Evolutionary conservation across 1,140 invertebrate genomes (phyloP), one percentile per base, ranked within the genome.

Genomic region (Pseudomyrmex dendroicus): DNA sequence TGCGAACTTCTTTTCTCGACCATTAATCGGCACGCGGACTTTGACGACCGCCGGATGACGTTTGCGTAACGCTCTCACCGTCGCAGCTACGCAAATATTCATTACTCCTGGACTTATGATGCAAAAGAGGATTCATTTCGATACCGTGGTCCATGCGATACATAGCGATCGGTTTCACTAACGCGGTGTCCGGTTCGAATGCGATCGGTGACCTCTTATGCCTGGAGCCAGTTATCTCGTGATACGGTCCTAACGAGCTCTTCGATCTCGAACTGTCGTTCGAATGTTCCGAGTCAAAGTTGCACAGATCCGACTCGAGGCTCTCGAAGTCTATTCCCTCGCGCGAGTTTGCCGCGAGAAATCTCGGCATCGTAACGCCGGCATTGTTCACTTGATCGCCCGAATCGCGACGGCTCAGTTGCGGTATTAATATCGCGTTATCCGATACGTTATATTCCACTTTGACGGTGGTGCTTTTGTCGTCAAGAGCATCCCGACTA

Each of bases 281-380:
- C 13, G 92, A 92, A 66, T 92, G 90, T 52, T 93, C 92, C 7
- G 91, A 89, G 67, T 93, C 92, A 3, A 93, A 87, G 76, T 92
- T 91, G 63, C 91, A 91, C 3, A 94, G 80, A 44, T 94, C 93
- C 3, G 90, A 88, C 46, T 94, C 92, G 20, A 94, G 83, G 52
- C 91, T 93, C 48, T 94, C 94, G 48, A 94, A 94, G 72, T 94
- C 94, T 54, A 94, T 92, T 2, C 93, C 92, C 25, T 94, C 92
- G 2, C 94, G 92, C 4, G 93, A 94, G 72, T 94, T 93, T 0
- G 93, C 92, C 9, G 90, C 74, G 1, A 94, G 85, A 17, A 92
- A 94, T n/a, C 90, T 91, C 0, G 94, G 93, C 2, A 89, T 25
- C 54, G 74, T n/a, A 20, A 59, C 44, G 0, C 73, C 57, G 25